Evolutionary conservation across 1,140 invertebrate genomes (phyloP).

Genomic region (Hypothenemus hampei): DNA sequence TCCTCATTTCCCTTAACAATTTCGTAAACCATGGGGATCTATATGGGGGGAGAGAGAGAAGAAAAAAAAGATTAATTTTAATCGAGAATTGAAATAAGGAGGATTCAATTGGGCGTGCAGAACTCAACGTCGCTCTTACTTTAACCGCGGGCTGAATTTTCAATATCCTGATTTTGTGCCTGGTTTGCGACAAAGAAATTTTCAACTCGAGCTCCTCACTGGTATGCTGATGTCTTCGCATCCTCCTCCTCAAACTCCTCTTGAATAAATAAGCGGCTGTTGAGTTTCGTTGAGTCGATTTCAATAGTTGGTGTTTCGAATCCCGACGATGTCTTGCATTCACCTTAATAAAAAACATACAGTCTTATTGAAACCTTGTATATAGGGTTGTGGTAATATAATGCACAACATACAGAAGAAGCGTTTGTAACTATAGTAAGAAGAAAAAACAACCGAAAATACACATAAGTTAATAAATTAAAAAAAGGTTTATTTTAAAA

Average conservation of each 20-base stretch:
- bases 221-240: constrained; percentile 45
- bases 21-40: constrained; percentile 59
- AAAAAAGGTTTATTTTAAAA: too few species aligned
- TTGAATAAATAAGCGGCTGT: constrained; percentile 33
- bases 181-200: constrained; percentile 56
- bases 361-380: too few species aligned
- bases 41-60: not conserved
- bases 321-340: constrained; percentile 47
- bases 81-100: too few species aligned
- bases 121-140: constrained; percentile 48
- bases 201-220: constrained; percentile 51
- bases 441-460: too few species aligned
- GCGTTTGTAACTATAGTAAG: too few species aligned
- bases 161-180: constrained; percentile 58
- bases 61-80: too few species aligned
- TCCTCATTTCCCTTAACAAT: constrained; percentile 62
- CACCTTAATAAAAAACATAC: constrained; percentile 35
- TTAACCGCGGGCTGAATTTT: constrained; percentile 61
- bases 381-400: too few species aligned
- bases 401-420: too few species aligned
- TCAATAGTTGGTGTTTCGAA: constrained; percentile 34
- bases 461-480: too few species aligned
- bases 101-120: too few species aligned
- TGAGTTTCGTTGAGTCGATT: constrained; percentile 28
- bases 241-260: constrained; percentile 17